Percentiles rank a stretch among this genome's conserved stretches.
These are phyloP conservation scores for Nannobrachium achirus DNA, from an alignment of 2,113 vertebrate species.

Conservation along the genomic window DNA sequence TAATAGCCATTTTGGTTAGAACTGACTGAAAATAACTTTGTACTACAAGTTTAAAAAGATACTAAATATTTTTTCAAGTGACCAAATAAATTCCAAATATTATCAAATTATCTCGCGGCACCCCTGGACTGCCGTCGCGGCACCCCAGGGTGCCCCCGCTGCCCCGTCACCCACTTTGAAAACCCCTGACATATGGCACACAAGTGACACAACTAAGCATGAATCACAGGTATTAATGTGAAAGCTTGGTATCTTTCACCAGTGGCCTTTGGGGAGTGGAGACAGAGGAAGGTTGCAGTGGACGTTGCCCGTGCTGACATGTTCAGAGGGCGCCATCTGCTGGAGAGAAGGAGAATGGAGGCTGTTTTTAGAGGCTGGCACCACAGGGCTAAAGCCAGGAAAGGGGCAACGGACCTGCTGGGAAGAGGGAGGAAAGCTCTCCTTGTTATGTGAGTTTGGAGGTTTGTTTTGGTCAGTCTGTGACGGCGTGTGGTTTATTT, in stretches of 20 bases:
- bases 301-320: not conserved
- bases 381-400: not conserved
- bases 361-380: constrained; percentile 18
- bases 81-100: no score
- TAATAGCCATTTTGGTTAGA: no score
- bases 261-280: constrained; percentile 37
- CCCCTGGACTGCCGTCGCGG: no score
- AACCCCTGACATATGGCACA: no score
- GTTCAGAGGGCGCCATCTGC: constrained; percentile 23
- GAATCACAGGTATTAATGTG: no score
- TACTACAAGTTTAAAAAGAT: no score
- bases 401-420: not conserved
- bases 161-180: no score
- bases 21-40: no score
- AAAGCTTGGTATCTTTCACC: not conserved
- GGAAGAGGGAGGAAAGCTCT: constrained; percentile 1
- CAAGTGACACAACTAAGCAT: no score
- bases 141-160: no score
- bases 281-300: not conserved
- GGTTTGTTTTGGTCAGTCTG: not conserved
- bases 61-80: no score
- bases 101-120: no score
- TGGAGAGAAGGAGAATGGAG: constrained; percentile 31
- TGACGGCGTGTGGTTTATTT: not conserved
- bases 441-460: constrained; percentile 16